Base-by-base conservation (phyloP, 2,113 vertebrate species). In the Oreotrochilus melanogaster region DNA sequence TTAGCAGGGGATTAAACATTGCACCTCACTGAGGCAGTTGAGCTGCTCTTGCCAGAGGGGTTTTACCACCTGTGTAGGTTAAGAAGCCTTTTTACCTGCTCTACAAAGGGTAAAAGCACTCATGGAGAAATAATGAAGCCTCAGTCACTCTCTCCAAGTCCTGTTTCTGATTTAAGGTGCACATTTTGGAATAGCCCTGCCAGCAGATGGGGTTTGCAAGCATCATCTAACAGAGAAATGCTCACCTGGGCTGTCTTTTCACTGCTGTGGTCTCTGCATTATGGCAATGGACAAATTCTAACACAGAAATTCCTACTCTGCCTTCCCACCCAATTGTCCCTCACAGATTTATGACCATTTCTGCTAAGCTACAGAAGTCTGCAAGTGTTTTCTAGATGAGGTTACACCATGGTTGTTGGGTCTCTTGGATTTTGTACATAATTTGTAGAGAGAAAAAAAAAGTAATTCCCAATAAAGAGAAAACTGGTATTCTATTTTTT, bases 1-100 rank as follows among this genome's bases (percentile, higher is more conserved):
- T 94, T 94, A 96, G 79, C 65, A 86, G n/a, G 84, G 79, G 81
- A 94, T 95, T 95, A 96, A 93, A 88, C 83, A 74, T 28, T 81
- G 33, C 3, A 3, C 65, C 88, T 90, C 0, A 1, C 64, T 74
- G 87, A 90, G 71, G 81, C 58, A 83, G 78, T 48, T 76, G 88
- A 64, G 33, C 76, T 93, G 75, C 85, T 88, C 75, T 96, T 0
- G 53, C 88, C 94, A 90, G 93, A 95, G 89, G 89, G 67, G n/a
- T 94, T 93, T 95, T 95, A 90, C 93, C 75, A 93, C 88, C 79
- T 92, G 82, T 84, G 65, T 56, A 78, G 48, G 80, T 48, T 56
- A 95, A 78, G 30, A 74, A 91, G 12, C 43, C 69, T 86, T 93
- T 95, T 82, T 64, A 61, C 48, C 90, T 79, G 62, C 39, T 74